Base-by-base conservation (phyloP, 2,113 vertebrate species). In the Limnothrissa miodon region DNA sequence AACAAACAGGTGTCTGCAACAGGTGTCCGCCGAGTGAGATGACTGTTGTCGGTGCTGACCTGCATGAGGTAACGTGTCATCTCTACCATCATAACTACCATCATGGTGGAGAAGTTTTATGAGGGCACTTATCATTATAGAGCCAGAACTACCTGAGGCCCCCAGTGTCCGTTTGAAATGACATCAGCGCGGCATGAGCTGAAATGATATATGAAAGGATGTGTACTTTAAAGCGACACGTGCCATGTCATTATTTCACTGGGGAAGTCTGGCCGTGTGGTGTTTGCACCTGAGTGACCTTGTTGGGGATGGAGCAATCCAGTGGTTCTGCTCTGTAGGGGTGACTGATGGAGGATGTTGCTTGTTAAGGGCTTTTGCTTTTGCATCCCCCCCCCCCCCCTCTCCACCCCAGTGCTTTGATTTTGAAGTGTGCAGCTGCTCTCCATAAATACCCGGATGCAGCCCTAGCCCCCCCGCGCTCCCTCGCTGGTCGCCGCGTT, bases 381-480 rank as follows among this genome's bases (percentile, higher is more conserved):
- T 17, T 13, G 0, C 29, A 66, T 42, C 42, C 42, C 42, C 42
- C 42, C 56, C 2, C n/a, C 2, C 56, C 6, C 25, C 11, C 9
- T 9, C 9, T 29, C 59, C 5, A 74, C 13, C 29, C 33, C 66
- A 13, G 15, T 13, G 29, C 66, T 74, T 74, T 74, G 66, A 74
- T 74, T 74, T 74, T 74, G 29, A 45, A 59, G 59, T 74, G 80
- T 84, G 42, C 91, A 92, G 90, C 89, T 92, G 91, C 81, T 90
- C 86, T 88, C 83, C 83, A 92, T 90, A 89, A 90, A 90, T 78
- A 51, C 81, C 90, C 86, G 33, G 83, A 9, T 82, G 86, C 82
- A 85, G 80, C 70, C 83, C 81, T 51, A 80, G 84, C 44, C 48
- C 42, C 48, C 42, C 45, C 42, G 10, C 13, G 3, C 29, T 74